phyloP scores from a whole-genome alignment of 2,113 vertebrate species.

The Neogobius melanostomus region DNA sequence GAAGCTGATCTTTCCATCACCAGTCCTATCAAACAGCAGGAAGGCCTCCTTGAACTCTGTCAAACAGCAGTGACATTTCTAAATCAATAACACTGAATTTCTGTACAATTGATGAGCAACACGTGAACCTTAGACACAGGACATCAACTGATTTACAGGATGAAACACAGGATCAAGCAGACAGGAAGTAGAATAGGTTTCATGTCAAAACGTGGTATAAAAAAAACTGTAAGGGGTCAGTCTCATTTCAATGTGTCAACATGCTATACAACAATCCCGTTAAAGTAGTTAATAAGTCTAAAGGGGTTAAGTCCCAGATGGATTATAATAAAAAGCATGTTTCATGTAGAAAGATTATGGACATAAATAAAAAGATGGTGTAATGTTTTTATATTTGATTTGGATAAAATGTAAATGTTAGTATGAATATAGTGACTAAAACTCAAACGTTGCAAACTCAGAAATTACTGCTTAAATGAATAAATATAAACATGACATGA shows the following conservation, averaged over 20 bases:
- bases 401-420: no score
- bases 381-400: no score
- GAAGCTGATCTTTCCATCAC: slow-evolving; percentile 90
- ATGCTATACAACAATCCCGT: no score
- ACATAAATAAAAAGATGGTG: no score
- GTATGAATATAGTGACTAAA: no score
- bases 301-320: no score
- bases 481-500: not conserved
- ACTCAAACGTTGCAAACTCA: no score
- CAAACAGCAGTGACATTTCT: slow-evolving; percentile 15
- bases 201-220: not conserved
- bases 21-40: slow-evolving; percentile 90
- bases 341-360: no score
- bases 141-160: not conserved
- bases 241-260: not conserved
- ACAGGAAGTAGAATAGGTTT: not conserved
- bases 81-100: slow-evolving; percentile 2
- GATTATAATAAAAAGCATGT: no score
- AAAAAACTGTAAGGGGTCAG: not conserved
- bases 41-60: slow-evolving; percentile 96
- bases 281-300: no score
- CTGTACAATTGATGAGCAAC: not conserved
- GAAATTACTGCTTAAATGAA: no score
- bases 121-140: not conserved
- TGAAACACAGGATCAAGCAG: not conserved